Evolutionary conservation across 2,797 vertebrate species (phyloP).

Genomic region (Eutrigla gurnardus): DNA sequence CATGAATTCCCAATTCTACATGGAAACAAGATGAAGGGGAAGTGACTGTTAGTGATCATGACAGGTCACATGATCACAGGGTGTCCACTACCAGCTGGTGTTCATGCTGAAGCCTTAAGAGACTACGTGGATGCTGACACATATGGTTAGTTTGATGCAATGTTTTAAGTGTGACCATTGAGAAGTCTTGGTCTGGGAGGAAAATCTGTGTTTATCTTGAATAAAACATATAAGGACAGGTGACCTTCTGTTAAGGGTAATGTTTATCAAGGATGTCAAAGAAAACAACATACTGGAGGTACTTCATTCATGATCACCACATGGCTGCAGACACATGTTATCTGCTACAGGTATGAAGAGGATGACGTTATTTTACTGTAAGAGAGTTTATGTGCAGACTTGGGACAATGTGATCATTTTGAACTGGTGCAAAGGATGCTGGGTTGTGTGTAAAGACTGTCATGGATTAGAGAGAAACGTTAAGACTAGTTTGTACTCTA

Average conservation of each 20-base stretch:
- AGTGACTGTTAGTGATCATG: not conserved
- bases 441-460: not conserved
- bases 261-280: not conserved
- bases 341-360: not conserved
- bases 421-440: constrained; percentile 27
- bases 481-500: constrained; percentile 20
- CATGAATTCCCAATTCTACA: not conserved
- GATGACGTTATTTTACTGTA: not conserved
- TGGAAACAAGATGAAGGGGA: not conserved
- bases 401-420: not conserved
- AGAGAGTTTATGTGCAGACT: not conserved
- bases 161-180: too few species aligned
- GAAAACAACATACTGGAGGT: not conserved
- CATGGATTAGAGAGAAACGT: constrained; percentile 15
- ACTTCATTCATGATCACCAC: not conserved
- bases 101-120: too few species aligned
- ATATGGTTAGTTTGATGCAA: too few species aligned
- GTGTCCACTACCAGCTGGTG: too few species aligned
- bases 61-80: not conserved
- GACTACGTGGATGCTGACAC: not conserved
- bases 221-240: too few species aligned
- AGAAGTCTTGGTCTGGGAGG: too few species aligned
- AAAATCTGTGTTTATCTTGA: too few species aligned
- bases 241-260: too few species aligned
- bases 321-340: not conserved